These are phyloP conservation scores for Tachina grossa DNA, from an alignment of 2,888 invertebrate species.

Conservation along the genomic window DNA sequence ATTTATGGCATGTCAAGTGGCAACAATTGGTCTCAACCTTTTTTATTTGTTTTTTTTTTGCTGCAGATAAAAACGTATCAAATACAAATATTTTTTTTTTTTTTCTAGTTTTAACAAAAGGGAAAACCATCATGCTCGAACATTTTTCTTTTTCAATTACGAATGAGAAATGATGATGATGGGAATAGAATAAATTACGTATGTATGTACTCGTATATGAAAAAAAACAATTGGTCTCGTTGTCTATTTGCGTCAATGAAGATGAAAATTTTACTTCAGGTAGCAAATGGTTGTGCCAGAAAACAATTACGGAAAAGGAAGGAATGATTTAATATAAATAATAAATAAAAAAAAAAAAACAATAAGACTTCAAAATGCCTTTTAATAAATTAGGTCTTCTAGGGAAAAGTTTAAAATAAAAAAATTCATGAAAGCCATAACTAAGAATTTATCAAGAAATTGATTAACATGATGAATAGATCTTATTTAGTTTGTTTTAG, in stretches of 20 bases:
- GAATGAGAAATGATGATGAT: conserved; percentile 38
- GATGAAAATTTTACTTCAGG: conserved; percentile 23
- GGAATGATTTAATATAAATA: no score
- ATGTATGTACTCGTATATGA: not conserved
- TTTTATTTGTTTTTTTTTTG: not conserved
- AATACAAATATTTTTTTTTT: conserved; percentile 12
- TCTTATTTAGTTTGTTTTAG: no score
- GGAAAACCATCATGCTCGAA: not conserved
- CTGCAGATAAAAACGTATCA: conserved; percentile 28
- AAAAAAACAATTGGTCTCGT: conserved; percentile 13
- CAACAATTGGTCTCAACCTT: conserved; percentile 39
- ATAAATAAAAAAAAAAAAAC: no score
- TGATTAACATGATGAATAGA: no score
- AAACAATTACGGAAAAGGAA: no score
- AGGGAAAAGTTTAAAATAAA: no score
- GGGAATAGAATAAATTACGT: conserved; percentile 22
- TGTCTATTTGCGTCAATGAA: not conserved
- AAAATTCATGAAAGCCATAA: no score
- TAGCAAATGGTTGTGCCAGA: conserved; percentile 13
- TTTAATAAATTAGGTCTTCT: no score
- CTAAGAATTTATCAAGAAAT: no score
- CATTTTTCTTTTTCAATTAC: conserved; percentile 3
- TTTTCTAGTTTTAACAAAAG: conserved; percentile 6
- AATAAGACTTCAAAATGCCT: no score
- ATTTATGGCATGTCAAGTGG: conserved; percentile 58